Conservation (phyloP, 2,113 vertebrate genomes). For the Sialia sialis region DNA sequence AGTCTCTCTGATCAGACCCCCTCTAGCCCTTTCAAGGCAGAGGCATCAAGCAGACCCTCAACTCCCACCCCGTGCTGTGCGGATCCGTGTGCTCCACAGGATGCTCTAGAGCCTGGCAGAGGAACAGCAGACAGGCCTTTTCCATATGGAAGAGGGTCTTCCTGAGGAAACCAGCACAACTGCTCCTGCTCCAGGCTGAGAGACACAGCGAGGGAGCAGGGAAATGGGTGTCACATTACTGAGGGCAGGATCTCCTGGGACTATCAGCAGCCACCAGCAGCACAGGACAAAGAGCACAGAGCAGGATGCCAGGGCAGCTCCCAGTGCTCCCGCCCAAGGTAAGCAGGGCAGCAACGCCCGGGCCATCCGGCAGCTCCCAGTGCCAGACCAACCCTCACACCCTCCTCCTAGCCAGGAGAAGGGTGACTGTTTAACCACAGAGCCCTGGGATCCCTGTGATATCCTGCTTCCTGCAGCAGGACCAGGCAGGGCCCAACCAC, state of each 20-base stretch:
- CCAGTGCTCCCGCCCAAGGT: not conserved
- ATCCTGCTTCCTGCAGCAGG: not conserved
- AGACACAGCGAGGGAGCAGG: not conserved
- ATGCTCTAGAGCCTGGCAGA: not conserved
- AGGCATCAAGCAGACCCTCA: not conserved
- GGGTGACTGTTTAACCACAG: not conserved
- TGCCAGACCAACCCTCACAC: not conserved
- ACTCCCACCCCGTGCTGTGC: fast-evolving
- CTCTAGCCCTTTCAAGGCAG: not conserved
- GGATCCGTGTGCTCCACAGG: not conserved
- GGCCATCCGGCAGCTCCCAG: not conserved
- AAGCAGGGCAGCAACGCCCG: fast-evolving
- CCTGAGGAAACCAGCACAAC: not conserved
- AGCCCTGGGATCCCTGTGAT: not conserved
- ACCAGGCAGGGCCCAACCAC: not conserved
- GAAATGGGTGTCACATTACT: not conserved
- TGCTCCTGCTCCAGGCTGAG: not conserved
- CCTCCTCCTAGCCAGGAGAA: not conserved
- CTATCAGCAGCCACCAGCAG: fast-evolving
- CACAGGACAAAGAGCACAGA: not conserved
- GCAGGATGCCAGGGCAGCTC: not conserved
- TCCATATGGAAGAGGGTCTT: fast-evolving
- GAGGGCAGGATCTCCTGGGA: not conserved
- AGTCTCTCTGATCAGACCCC: not conserved
- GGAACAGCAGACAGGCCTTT: not conserved